These are phyloP conservation scores for Galleria mellonella DNA, from an alignment of 1,140 invertebrate species.

Conservation along the genomic window DNA sequence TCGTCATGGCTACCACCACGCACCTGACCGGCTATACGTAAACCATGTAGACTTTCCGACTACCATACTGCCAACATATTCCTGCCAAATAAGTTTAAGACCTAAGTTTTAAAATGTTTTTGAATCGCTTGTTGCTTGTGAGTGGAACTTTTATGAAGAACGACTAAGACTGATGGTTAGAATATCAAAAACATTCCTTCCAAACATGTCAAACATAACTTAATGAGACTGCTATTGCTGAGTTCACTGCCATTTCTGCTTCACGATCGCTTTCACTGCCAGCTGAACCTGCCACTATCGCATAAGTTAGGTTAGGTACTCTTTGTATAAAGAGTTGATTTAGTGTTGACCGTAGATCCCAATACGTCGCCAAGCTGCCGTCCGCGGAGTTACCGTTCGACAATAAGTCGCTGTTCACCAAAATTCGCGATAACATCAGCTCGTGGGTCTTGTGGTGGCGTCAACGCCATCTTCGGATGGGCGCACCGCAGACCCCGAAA, in stretches of 20 bases:
- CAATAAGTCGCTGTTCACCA: slow-evolving; percentile 27
- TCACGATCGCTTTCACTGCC: slow-evolving; percentile 47
- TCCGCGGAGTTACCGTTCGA: slow-evolving; percentile 24
- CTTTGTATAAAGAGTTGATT: slow-evolving; percentile 24
- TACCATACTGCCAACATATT: slow-evolving; percentile 37
- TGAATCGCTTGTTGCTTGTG: slow-evolving; percentile 37
- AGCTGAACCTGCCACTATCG: slow-evolving; percentile 39
- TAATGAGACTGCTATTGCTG: slow-evolving; percentile 2
- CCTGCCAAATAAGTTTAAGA: slow-evolving; percentile 52
- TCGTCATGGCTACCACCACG: slow-evolving; percentile 23
- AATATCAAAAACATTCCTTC: too few species aligned
- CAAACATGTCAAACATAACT: too few species aligned
- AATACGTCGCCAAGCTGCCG: slow-evolving; percentile 26
- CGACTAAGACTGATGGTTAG: background rate
- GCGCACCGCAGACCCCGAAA: slow-evolving; percentile 67
- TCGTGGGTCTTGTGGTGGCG: slow-evolving; percentile 70
- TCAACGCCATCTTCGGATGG: slow-evolving; percentile 67
- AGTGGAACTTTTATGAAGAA: slow-evolving; percentile 1
- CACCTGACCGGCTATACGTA: slow-evolving; percentile 35
- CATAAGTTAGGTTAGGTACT: slow-evolving; percentile 29
- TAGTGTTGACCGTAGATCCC: slow-evolving; percentile 23
- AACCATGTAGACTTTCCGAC: slow-evolving; percentile 19
- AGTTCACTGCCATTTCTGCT: slow-evolving; percentile 29
- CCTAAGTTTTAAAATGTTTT: slow-evolving; percentile 22
- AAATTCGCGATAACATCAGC: slow-evolving; percentile 66